phyloP scores from a whole-genome alignment of 35 echinoderm and acorn worm species.

The Diadema setosum region DNA sequence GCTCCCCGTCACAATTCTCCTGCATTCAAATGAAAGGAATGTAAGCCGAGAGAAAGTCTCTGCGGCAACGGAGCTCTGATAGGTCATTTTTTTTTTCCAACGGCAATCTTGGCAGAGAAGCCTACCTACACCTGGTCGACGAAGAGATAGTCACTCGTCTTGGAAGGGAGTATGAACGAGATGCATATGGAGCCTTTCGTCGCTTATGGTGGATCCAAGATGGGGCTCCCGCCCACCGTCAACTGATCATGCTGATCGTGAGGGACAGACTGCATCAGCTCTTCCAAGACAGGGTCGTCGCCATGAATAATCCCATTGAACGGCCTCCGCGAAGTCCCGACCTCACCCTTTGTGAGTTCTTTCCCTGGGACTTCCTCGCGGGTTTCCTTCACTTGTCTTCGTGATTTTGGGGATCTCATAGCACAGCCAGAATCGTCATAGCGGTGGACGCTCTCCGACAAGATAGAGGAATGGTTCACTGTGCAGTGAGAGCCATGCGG shows the following conservation, averaged over 20 bases:
- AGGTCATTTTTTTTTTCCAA: too few relatives aligned
- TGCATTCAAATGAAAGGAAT: neutral
- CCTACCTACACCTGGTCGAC: neutral
- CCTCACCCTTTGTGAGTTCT: neutral
- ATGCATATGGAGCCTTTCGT: neutral
- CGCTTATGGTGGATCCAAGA: constrained; percentile 19
- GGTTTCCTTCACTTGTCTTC: neutral
- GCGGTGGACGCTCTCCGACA: too few relatives aligned
- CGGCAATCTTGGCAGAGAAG: neutral
- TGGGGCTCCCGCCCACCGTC: constrained; percentile 20
- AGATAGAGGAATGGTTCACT: too few relatives aligned
- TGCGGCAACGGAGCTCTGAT: too few relatives aligned
- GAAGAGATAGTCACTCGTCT: too few relatives aligned
- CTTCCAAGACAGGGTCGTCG: too few relatives aligned
- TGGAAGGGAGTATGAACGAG: neutral
- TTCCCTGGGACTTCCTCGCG: neutral
- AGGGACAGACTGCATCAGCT: too few relatives aligned
- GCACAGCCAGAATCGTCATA: neutral
- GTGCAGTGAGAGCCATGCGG: neutral
- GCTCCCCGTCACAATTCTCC: neutral
- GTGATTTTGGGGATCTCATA: neutral
- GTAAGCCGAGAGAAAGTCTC: too few relatives aligned
- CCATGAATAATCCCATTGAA: neutral
- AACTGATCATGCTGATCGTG: too few relatives aligned
- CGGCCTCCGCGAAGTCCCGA: constrained; percentile 14